phyloP scores from a whole-genome alignment of 2,888 invertebrate genomes.

The Drosophila melanosoma region DNA sequence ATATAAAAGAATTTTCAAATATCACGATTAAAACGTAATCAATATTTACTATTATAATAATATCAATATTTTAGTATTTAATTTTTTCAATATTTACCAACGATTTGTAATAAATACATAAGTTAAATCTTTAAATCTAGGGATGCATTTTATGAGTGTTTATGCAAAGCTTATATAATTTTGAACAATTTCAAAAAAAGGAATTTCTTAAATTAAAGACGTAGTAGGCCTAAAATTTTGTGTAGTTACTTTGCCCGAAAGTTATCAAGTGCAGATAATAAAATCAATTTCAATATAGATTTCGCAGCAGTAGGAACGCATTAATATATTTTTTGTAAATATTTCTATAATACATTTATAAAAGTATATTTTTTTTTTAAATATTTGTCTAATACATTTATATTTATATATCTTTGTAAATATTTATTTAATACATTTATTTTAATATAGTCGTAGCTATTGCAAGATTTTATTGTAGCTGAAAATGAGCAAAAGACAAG shows the following conservation, averaged over 20 bases:
- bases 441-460: too few species aligned
- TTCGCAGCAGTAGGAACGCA: background rate
- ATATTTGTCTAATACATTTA: too few species aligned
- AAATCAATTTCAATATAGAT: background rate
- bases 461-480: too few species aligned
- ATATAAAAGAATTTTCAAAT: background rate
- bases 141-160: too few species aligned
- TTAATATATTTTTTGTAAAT: background rate
- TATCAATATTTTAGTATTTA: fast-evolving
- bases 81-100: background rate
- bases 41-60: background rate
- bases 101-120: too few species aligned
- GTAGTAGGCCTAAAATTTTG: background rate
- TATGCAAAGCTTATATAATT: too few species aligned
- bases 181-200: too few species aligned
- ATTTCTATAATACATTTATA: background rate
- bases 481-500: background rate
- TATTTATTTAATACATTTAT: too few species aligned
- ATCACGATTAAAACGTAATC: background rate
- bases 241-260: background rate
- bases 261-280: background rate
- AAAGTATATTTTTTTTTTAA: too few species aligned
- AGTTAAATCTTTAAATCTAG: too few species aligned
- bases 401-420: too few species aligned
- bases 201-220: too few species aligned